phyloP scores from a whole-genome alignment of 2,113 vertebrate genomes.

The Epinephelus lanceolatus region DNA sequence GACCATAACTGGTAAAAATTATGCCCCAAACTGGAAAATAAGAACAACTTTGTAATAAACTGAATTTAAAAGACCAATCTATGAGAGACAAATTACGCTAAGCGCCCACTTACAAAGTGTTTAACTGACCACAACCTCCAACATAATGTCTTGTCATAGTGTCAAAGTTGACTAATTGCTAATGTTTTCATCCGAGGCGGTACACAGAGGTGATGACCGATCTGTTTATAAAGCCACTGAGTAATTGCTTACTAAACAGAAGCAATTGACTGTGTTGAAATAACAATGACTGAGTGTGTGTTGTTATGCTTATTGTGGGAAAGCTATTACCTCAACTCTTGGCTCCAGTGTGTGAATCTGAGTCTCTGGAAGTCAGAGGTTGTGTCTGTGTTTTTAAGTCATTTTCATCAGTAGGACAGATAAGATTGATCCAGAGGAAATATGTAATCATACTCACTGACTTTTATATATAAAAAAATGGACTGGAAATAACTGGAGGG shows the following conservation, averaged over 20 bases:
- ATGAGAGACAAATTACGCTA: not conserved
- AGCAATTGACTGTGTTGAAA: slow-evolving; percentile 37
- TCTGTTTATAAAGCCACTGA: not conserved
- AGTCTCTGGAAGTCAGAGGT: slow-evolving; percentile 43
- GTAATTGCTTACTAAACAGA: slow-evolving; percentile 4
- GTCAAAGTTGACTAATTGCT: not conserved
- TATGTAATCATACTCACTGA: slow-evolving; percentile 44
- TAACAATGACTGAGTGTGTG: slow-evolving; percentile 27
- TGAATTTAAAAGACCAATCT: not conserved
- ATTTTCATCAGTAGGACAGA: slow-evolving; percentile 50
- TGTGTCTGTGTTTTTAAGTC: slow-evolving; percentile 51
- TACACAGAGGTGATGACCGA: not conserved
- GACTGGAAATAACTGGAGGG: slow-evolving; percentile 9
- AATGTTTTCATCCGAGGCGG: not conserved
- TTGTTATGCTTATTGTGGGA: slow-evolving; percentile 58
- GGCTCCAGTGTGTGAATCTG: slow-evolving; percentile 40
- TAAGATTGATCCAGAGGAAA: slow-evolving; percentile 51
- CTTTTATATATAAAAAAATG: slow-evolving; percentile 10
- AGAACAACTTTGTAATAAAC: not conserved
- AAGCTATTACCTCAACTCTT: slow-evolving; percentile 59
- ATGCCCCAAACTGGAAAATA: not conserved
- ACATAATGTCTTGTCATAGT: not conserved
- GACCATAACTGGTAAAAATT: not conserved
- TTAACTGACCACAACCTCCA: not conserved
- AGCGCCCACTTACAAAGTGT: not conserved